Conservation (phyloP, 2,113 vertebrate genomes). For the Orcinus orca region DNA sequence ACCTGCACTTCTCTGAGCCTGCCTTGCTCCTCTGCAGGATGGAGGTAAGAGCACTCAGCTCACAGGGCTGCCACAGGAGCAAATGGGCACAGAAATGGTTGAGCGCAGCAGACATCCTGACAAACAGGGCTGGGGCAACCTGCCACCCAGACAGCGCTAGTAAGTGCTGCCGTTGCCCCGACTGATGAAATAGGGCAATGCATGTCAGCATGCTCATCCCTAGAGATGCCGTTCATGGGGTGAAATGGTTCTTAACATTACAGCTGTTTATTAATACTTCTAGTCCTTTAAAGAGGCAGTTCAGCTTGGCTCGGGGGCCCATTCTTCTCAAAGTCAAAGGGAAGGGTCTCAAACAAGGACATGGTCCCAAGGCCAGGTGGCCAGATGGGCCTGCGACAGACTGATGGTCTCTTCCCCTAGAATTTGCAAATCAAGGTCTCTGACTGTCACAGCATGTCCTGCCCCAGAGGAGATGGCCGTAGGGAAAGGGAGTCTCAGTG, state of each 20-base stretch:
- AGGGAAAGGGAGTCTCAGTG: background rate
- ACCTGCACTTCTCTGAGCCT: background rate
- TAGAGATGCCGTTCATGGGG: rapidly evolving
- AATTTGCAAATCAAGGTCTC: background rate
- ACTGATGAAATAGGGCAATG: rapidly evolving
- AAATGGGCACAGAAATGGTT: rapidly evolving
- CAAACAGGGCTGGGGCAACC: rapidly evolving
- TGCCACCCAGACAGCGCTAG: rapidly evolving
- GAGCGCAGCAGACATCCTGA: background rate
- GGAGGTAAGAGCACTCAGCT: background rate
- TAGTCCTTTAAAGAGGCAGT: background rate
- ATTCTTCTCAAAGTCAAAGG: background rate
- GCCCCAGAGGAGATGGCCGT: background rate
- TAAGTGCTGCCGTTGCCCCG: background rate
- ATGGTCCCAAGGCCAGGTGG: background rate
- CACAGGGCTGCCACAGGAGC: background rate
- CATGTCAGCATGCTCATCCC: background rate
- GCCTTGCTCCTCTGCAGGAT: background rate
- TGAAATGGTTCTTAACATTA: background rate
- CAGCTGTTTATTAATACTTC: background rate
- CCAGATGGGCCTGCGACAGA: background rate
- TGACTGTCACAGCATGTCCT: background rate
- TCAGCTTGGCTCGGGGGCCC: background rate
- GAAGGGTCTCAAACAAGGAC: background rate
- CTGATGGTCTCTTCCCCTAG: background rate